These are phyloP conservation scores for Limanda limanda DNA, from an alignment of 2,113 vertebrate genomes.

Conservation along the genomic window DNA sequence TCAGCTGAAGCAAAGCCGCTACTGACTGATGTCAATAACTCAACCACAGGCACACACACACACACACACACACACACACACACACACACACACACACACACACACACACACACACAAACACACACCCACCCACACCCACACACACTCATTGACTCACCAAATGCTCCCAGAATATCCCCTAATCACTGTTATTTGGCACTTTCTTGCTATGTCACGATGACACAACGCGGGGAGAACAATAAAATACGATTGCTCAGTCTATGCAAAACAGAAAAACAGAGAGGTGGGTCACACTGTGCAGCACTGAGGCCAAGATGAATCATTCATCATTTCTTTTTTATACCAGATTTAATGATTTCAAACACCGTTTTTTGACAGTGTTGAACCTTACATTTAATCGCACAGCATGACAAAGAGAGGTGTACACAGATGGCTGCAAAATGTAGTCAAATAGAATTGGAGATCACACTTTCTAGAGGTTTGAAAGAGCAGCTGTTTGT, in stretches of 20 bases:
- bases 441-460: not conserved
- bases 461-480: not conserved
- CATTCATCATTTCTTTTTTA: not conserved
- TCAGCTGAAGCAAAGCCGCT: conserved; percentile 30
- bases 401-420: not conserved
- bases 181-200: conserved; percentile 75
- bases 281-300: not conserved
- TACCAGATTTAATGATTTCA: not conserved
- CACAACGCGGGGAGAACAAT: conserved; percentile 37
- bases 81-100: conserved; percentile 33
- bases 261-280: conserved; percentile 57
- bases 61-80: no score
- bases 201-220: conserved; percentile 73
- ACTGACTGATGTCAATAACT: conserved; percentile 48
- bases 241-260: conserved; percentile 36
- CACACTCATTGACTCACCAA: conserved; percentile 44
- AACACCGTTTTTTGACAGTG: not conserved
- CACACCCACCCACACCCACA: not conserved
- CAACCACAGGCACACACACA: conserved; percentile 31
- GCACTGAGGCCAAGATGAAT: not conserved
- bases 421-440: not conserved
- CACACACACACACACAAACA: conserved; percentile 29
- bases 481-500: not conserved
- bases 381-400: not conserved
- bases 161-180: conserved; percentile 55